Evolutionary conservation across 2,113 vertebrate species (phyloP).

Genomic region (Mesocricetus auratus): DNA sequence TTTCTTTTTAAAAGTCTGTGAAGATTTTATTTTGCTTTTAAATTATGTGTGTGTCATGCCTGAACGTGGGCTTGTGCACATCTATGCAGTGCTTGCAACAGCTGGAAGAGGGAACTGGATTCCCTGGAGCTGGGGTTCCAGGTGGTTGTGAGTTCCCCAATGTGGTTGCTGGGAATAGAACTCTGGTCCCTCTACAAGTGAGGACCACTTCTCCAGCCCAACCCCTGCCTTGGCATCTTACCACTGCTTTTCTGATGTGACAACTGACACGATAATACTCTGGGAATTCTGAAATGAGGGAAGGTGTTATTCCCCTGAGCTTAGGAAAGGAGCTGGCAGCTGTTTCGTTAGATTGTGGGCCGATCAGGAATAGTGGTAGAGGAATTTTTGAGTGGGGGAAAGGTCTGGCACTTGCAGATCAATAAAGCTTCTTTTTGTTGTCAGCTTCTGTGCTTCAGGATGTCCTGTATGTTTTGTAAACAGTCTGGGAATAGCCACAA

Average conservation of each 20-base stretch:
- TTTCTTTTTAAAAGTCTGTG: neutral
- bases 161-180: neutral
- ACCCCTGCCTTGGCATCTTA: neutral
- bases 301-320: neutral
- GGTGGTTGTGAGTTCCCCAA: neutral
- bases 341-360: neutral
- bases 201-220: neutral
- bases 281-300: neutral
- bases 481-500: neutral
- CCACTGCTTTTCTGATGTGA: neutral
- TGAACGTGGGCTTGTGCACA: neutral
- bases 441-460: neutral
- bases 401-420: neutral
- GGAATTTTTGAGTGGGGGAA: neutral
- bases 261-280: neutral
- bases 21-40: neutral
- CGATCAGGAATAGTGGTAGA: neutral
- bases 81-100: no score
- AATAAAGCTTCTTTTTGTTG: neutral
- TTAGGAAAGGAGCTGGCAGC: slow-evolving; percentile 15
- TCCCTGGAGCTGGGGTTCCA: neutral
- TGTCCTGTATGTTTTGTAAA: slow-evolving; percentile 14
- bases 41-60: neutral
- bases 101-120: neutral
- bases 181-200: neutral